Base-by-base conservation (phyloP, 1,140 invertebrate genomes). In the Euwallacea similis region DNA sequence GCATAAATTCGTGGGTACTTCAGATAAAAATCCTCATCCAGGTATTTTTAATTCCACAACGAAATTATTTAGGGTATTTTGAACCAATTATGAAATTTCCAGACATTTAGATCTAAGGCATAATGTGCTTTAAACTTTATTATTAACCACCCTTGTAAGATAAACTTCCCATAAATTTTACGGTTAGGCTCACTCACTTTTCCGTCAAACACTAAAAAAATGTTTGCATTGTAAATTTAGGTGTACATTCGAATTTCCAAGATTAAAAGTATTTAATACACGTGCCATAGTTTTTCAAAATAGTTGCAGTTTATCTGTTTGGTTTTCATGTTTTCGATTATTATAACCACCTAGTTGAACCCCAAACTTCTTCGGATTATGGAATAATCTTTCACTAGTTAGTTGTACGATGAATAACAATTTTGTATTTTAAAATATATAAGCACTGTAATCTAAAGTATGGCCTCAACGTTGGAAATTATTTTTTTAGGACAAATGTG, bases 371-470 rank as follows among this genome's bases (percentile, higher is more conserved):
- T 33, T 33, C 21, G 21, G 21, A 33, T 33, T 33, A 33, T 33
- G 21, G 21, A 33, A 33, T 33, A 33, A 33, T 33, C 21, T 33
- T 33, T 33, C 21, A 33, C 21, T 33, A 33, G 21, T 33, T 33
- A 33, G 21, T 33, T 33, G 21, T 33, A 33, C 21, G 21, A 33
- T 33, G 21, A 33, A 33, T 33, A 33, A 33, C 68, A 70, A 64
- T 70, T 70, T 70, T 70, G 68, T 70, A 70, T 70, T 70, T 70
- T 33, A 61, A 70, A 64, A 54, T 55, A 66, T 42, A 54, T 33
- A 33, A 33, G 21, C 21, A 33, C 21, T 70, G 43, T 69, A 69
- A 70, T 64, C 60, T 50, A 62, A 71, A 59, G 13, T 50, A 60
- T 46, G 59, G 13, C 46, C 21, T 13, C 47, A 56, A 53, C 47